Base-by-base conservation (phyloP, 2,797 vertebrate species). In the Pangasius sanitwongsei region DNA sequence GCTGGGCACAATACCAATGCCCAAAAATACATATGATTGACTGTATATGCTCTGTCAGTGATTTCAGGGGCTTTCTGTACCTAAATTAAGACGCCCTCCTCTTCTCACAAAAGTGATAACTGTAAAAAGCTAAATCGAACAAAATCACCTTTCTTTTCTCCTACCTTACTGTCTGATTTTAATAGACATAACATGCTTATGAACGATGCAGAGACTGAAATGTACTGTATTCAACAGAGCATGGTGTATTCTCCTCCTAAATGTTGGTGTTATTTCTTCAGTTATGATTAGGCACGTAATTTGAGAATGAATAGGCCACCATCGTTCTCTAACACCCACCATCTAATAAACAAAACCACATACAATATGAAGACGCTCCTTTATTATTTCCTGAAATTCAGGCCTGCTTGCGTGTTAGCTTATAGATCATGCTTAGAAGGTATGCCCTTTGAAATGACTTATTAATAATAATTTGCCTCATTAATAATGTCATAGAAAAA, bases 61-160 rank as follows among this genome's bases (percentile, higher is more conserved):
- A 90, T 93, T 92, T 85, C 89, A 91, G 89, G 91, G 90, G 63
- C 87, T 90, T 90, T 92, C 83, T 90, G 82, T 83, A 65, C n/a
- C 41, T 75, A 90, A 86, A 81, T 37, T 70, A 34, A 41, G 83
- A 74, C 34, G 81, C 25, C 11, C 91, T 89, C 41, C 50, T n/a
- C 70, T 91, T 80, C 87, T 86, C 89, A 91, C 86, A 89, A 85
- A 92, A 34, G 12, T 61, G 34, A 41, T 63, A 63, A 37, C 63
- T 83, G 18, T 81, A 20, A 80, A 34, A 20, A 31, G 16, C 23
- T 55, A 53, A 8, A 77, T 0, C 23, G 0, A 25, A 74, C 25
- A 74, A 44, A 74, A 23, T 25, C 7, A 11, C 34, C n/a, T 34
- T 70, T 67, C 11, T 8, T 75, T 48, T 28, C 4, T 48, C 23